Conservation (phyloP, 2,797 vertebrate species). For the Paramormyrops hopkinsi region DNA sequence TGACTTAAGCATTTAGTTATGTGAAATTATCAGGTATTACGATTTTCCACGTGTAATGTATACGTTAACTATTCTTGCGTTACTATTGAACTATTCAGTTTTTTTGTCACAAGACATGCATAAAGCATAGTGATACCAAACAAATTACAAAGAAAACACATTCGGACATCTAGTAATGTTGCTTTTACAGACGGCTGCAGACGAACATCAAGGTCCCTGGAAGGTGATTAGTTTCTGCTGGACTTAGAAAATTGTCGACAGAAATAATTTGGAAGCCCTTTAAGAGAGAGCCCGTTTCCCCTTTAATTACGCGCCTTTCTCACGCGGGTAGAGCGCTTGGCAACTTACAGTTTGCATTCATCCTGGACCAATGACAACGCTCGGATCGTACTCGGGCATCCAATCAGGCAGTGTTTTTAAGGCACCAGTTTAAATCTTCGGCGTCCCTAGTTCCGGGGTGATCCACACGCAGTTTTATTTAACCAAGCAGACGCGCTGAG, state of each 20-base stretch:
- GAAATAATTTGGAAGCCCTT: not conserved
- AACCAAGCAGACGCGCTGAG: not conserved
- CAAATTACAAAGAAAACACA: not conserved
- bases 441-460: not conserved
- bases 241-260: not conserved
- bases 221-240: not conserved
- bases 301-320: conserved; percentile 39
- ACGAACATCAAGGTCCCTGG: not conserved
- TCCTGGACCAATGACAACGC: conserved; percentile 50
- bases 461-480: not conserved
- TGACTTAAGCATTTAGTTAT: not conserved
- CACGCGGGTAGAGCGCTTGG: conserved; percentile 50
- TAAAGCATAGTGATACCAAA: not conserved
- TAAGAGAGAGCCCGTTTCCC: not conserved
- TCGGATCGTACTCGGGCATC: not conserved
- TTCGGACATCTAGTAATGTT: not conserved
- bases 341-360: conserved; percentile 40
- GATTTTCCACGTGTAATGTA: not conserved
- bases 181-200: not conserved
- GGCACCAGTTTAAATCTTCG: conserved; percentile 57
- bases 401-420: conserved; percentile 49
- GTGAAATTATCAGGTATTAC: not conserved
- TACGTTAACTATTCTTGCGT: not conserved
- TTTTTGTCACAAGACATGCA: not conserved
- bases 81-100: not conserved